Evolutionary conservation across 1,140 invertebrate genomes (phyloP), one percentile per base, ranked within the genome.

Genomic region (Ostrea denselamellosa): DNA sequence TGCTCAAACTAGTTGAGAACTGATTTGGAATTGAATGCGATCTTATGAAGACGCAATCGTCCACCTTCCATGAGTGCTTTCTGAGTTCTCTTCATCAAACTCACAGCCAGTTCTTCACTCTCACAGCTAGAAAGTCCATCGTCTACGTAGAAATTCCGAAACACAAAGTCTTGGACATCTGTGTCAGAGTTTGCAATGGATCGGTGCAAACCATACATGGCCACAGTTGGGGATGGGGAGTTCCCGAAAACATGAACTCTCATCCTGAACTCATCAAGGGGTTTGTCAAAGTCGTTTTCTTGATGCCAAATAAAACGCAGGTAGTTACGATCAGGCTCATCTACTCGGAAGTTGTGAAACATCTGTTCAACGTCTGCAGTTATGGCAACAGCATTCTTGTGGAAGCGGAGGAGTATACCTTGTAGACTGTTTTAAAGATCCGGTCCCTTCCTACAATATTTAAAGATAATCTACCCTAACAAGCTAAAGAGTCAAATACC

Each of bases 361-460:
- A n/a, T n/a, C n/a, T n/a, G n/a, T n/a, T n/a, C n/a, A n/a, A n/a
- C n/a, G n/a, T n/a, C n/a, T n/a, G n/a, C 90, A 85, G 22, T n/a
- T 17, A 91, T 62, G 10, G 86, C 90, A 34, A 90, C 22, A 54
- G 25, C 25, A 22, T 87, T 82, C n/a, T 51, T 34, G 10, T 90
- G 88, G 62, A 92, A 92, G 12, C 89, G 84, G 1, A 91, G 77
- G 0, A 92, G 86, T 14, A 92, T 87, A 2, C 86, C 90, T 25
- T 89, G 52, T 19, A 91, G 54, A 51, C 83, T 88, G 65, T 56
- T 92, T 90, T 95, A 94, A 0, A 95, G 58, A 85, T 92, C 92
- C 14, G 95, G 94, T 10, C 91, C 92, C 9, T 68, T 8, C 14
- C 88, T 53, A 85, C 44, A 19, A 88, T 51, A 83, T 93, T 93